Base-by-base conservation (phyloP, 1,140 invertebrate species). In the Aethina tumida region DNA sequence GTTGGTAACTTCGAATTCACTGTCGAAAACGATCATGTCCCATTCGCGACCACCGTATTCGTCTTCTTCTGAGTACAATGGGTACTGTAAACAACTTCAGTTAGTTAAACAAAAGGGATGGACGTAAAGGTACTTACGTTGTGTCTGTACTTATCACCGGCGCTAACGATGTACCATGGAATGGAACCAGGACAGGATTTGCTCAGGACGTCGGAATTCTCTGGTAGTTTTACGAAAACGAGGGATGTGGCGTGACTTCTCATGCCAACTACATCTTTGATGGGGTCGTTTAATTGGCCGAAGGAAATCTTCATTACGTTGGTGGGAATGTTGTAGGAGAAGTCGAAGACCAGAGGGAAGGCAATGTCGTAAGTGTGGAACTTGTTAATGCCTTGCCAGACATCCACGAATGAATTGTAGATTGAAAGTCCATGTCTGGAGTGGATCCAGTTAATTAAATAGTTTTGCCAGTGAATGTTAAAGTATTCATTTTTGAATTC, bases 11-110 rank as follows among this genome's bases (percentile, higher is more conserved):
- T 41, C 18, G 2, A 13, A 9, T 14, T n/a, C 8, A n/a, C 29
- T 41, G 39, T 65, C 52, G 13, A 60, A 61, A 19, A 60, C 35
- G 7, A 16, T 18, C 19, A 43, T 29, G 5, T 42, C 35, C 8
- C 43, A 57, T 5, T 52, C 47, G n/a, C 58, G 45, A 15, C 62
- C 65, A 5, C 43, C 49, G 13, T 64, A 61, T 12, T 55, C 38
- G 22, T 36, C 12, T 12, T 56, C 50, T n/a, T 31, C 37, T 10
- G 53, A 43, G 12, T 40, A 33, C 5, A 53, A 27, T 4, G 49
- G 36, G 27, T 48, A 37, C 53, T 56, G 41, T 25, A 49, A 47
- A 28, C 18, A 17, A 31, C 12, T 21, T 16, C 20, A n/a, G 15
- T 25, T 9, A 24, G 17, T 8, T 13, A 10, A 6, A 24, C 12